Conservation (phyloP, 2,113 vertebrate species). For the Onychostoma macrolepis region DNA sequence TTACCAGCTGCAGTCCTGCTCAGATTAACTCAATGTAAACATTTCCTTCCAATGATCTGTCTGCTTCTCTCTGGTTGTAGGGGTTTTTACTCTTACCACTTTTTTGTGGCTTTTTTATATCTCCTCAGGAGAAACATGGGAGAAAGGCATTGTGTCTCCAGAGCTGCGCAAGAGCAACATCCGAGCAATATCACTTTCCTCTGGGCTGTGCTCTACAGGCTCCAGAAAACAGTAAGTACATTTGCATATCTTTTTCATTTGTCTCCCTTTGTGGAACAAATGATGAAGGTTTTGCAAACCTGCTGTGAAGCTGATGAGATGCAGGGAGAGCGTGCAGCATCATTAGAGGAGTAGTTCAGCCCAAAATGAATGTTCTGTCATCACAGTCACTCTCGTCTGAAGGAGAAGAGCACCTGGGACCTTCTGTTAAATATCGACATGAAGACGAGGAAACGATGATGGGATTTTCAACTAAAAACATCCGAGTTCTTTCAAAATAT, state of each 20-base stretch:
- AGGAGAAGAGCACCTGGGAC: background rate
- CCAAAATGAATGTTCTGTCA: background rate
- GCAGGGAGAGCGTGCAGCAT: background rate
- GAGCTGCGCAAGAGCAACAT: conserved; percentile 6
- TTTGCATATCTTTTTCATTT: conserved; percentile 20
- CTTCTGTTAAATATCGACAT: background rate
- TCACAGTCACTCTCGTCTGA: background rate
- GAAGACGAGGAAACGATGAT: background rate
- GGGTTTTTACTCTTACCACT: background rate
- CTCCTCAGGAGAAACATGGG: background rate
- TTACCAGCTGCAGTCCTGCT: background rate
- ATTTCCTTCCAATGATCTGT: background rate
- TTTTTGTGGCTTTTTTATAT: background rate
- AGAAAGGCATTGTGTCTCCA: background rate
- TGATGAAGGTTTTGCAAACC: conserved; percentile 30
- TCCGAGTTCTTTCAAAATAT: no score
- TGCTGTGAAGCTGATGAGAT: conserved; percentile 30
- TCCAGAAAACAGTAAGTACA: conserved; percentile 20
- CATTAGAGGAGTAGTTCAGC: conserved; percentile 10
- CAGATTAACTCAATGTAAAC: background rate
- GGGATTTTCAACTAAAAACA: no score
- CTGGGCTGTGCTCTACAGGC: conserved; percentile 18
- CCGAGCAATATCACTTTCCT: conserved; percentile 4
- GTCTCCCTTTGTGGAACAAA: conserved; percentile 24
- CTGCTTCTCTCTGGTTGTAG: background rate